These are phyloP conservation scores for Drosophila crucigera DNA, from an alignment of 2,888 invertebrate species.

Conservation along the genomic window DNA sequence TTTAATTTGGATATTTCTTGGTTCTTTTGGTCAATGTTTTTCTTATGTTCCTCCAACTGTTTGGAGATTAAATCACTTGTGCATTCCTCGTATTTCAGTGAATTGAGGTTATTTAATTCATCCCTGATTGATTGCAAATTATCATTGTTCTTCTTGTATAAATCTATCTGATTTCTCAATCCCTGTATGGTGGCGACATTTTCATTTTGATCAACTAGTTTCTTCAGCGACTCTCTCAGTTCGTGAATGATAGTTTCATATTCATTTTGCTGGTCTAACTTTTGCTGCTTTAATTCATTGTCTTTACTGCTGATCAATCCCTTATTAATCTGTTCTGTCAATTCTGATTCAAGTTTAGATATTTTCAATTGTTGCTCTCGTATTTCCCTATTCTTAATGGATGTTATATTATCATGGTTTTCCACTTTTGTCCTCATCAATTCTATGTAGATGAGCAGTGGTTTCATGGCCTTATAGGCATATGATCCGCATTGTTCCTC, in stretches of 20 bases:
- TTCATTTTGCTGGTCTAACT: background rate
- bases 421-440: background rate
- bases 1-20: too few species aligned
- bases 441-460: background rate
- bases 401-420: background rate
- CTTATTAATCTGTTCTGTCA: background rate
- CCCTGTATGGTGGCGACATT: too few species aligned
- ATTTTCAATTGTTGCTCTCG: fast-evolving
- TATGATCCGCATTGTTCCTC: background rate
- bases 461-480: fast-evolving
- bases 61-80: too few species aligned
- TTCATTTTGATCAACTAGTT: too few species aligned
- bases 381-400: background rate
- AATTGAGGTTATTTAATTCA: background rate
- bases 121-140: too few species aligned
- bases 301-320: background rate
- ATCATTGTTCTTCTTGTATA: too few species aligned
- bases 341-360: fast-evolving
- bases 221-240: background rate
- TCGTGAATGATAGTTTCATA: background rate
- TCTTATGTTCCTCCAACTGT: background rate
- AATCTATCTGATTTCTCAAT: too few species aligned
- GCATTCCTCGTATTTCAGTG: background rate
- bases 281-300: background rate
- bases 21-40: too few species aligned